Evolutionary conservation across 2,113 vertebrate genomes (phyloP).

Genomic region (Phalacrocorax pelagicus): DNA sequence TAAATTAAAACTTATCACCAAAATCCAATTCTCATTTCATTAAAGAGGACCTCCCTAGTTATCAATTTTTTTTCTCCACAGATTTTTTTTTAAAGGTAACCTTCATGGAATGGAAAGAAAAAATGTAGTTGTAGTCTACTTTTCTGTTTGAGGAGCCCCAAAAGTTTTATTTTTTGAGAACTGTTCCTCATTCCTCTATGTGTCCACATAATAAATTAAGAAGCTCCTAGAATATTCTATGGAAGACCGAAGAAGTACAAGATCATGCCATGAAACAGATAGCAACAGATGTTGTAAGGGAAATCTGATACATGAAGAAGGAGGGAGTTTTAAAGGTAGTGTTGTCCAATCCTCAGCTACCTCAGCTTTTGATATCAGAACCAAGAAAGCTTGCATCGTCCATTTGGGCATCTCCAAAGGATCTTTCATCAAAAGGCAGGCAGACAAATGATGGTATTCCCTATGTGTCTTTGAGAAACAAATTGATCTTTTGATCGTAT

Average conservation of each 20-base stretch:
- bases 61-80: background rate
- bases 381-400: background rate
- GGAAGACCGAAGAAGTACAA: background rate
- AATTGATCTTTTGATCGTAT: rapidly evolving
- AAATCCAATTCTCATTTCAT: constrained; percentile 49
- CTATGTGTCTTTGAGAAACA: background rate
- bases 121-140: background rate
- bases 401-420: background rate
- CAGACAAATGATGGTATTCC: background rate
- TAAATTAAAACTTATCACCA: constrained; percentile 55
- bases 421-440: background rate
- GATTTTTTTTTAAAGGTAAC: constrained; percentile 9
- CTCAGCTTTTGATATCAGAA: background rate
- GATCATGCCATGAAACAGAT: background rate
- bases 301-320: background rate
- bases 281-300: background rate
- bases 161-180: background rate
- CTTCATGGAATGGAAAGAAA: background rate
- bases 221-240: background rate
- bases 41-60: constrained; percentile 32
- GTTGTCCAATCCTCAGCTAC: background rate
- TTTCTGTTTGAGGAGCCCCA: background rate
- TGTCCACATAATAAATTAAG: background rate
- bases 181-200: background rate
- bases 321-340: background rate